Evolutionary conservation across 2,797 vertebrate genomes (phyloP).

Genomic region (Corythornis leucogaster): DNA sequence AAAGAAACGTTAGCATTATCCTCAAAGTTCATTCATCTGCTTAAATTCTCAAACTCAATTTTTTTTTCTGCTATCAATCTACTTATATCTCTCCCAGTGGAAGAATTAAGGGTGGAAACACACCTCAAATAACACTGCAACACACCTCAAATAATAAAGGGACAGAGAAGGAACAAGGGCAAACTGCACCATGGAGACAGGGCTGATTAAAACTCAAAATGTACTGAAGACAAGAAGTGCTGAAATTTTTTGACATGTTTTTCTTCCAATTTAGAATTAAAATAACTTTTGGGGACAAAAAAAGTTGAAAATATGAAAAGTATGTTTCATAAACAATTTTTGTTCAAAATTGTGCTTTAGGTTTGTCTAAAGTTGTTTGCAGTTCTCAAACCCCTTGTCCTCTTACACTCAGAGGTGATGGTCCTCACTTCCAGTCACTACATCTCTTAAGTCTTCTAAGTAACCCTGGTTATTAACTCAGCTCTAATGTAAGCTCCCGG

Average conservation of each 20-base stretch:
- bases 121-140: not conserved
- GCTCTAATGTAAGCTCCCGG: not conserved
- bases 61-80: not conserved
- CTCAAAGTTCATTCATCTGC: not conserved
- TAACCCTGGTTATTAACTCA: not conserved
- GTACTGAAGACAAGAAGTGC: not conserved
- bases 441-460: not conserved
- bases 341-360: not conserved
- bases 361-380: not conserved
- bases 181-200: not conserved
- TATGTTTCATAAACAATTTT: not conserved
- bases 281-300: rapidly evolving
- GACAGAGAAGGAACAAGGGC: not conserved
- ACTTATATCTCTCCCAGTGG: not conserved
- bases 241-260: not conserved
- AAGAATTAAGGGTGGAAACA: not conserved
- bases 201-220: not conserved
- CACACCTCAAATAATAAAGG: not conserved
- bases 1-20: not conserved
- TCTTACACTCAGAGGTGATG: not conserved
- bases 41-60: not conserved
- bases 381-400: not conserved
- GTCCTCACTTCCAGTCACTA: not conserved
- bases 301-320: not conserved
- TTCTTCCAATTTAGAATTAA: not conserved